Conservation (phyloP, 2,797 vertebrate genomes). For the Heteromormyrus szaboi region DNA sequence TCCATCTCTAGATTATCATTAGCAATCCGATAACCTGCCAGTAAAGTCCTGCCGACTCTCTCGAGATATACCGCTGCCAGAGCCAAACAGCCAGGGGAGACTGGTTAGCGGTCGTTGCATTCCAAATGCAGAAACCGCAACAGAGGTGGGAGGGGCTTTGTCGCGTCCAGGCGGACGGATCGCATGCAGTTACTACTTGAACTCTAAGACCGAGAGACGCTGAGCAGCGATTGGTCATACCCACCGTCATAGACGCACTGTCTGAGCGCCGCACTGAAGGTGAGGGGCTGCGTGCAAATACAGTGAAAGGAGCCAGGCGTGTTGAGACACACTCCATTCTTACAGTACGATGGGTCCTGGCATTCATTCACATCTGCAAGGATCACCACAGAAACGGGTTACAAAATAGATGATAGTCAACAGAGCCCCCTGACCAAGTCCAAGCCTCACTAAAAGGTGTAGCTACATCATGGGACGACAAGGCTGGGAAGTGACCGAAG, state of each 20-base stretch:
- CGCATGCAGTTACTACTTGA: conserved; percentile 22
- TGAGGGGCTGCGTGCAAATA: conserved; percentile 76
- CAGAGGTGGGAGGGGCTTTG: conserved; percentile 9
- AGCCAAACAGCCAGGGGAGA: not conserved
- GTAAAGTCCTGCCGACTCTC: not conserved
- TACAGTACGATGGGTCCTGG: conserved; percentile 81
- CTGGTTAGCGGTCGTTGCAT: not conserved
- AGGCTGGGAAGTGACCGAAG: not conserved
- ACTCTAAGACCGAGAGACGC: conserved; percentile 32
- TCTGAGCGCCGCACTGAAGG: conserved; percentile 75
- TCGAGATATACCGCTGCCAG: not conserved
- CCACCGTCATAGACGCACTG: conserved; percentile 79
- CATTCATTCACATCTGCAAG: conserved; percentile 83
- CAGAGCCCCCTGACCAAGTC: conserved; percentile 46
- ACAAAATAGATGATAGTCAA: not conserved
- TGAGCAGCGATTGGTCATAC: conserved; percentile 46
- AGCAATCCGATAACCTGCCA: not conserved
- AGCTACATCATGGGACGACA: not conserved
- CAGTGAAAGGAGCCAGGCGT: conserved; percentile 83
- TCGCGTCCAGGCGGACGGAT: not conserved
- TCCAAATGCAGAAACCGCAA: conserved; percentile 2
- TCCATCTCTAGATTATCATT: not conserved
- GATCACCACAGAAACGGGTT: conserved; percentile 57
- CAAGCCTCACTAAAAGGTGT: conserved; percentile 18
- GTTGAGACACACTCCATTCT: conserved; percentile 81